Evolutionary conservation across 2,113 vertebrate species (phyloP).

Genomic region (Trogon surrucura): DNA sequence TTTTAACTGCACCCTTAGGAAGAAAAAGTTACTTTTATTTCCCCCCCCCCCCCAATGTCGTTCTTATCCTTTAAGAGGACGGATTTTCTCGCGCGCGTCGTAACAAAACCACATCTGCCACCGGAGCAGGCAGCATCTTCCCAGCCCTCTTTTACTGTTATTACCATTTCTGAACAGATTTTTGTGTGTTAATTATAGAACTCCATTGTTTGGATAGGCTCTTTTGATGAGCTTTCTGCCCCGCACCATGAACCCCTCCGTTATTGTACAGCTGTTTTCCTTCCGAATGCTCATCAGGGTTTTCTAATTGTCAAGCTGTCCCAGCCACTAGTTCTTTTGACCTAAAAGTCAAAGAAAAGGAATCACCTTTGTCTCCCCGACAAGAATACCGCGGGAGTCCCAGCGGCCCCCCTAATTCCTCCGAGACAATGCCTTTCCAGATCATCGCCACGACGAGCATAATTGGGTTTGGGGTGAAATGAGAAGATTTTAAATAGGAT

Average conservation of each 20-base stretch:
- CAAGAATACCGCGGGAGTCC: slow-evolving; percentile 22
- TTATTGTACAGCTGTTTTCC: slow-evolving; percentile 65
- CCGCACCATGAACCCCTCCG: slow-evolving; percentile 19
- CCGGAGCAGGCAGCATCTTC: slow-evolving; percentile 43
- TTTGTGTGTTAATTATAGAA: slow-evolving; percentile 82
- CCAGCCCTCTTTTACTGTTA: slow-evolving; percentile 59
- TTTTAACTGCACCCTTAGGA: slow-evolving; percentile 22
- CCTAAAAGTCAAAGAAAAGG: slow-evolving; percentile 55
- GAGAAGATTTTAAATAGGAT: slow-evolving; percentile 71
- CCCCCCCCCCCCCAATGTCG: neutral
- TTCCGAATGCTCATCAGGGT: slow-evolving; percentile 50
- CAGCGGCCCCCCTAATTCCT: neutral
- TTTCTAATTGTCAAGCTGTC: slow-evolving; percentile 63
- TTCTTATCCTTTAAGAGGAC: slow-evolving; percentile 28
- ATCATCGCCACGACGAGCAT: slow-evolving; percentile 49
- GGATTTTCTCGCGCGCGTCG: slow-evolving; percentile 1
- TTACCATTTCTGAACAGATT: slow-evolving; percentile 71
- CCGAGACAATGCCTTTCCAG: slow-evolving; percentile 41
- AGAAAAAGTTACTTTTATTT: slow-evolving; percentile 46
- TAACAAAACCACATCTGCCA: slow-evolving; percentile 67
- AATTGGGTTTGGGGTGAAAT: slow-evolving; percentile 67
- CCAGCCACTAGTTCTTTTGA: slow-evolving; percentile 45
- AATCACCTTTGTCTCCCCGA: slow-evolving; percentile 27
- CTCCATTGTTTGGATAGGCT: slow-evolving; percentile 73
- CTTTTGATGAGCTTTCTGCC: slow-evolving; percentile 70